Conservation (phyloP, 2,797 vertebrate genomes). For the Chloroceryle inda region DNA sequence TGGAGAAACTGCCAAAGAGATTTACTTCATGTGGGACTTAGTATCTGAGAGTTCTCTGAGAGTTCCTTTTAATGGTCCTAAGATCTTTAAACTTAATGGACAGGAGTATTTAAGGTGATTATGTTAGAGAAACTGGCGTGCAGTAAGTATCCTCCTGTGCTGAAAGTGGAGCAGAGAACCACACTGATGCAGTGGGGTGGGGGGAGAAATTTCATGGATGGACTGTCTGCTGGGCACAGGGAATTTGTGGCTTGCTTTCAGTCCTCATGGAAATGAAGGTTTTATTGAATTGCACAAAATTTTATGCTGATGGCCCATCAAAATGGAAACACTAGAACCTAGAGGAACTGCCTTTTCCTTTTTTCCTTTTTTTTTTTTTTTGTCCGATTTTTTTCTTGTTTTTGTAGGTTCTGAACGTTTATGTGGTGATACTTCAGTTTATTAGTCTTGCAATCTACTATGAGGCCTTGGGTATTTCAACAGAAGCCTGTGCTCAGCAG, state of each 20-base stretch:
- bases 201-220: neutral
- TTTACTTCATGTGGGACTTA: slow-evolving; percentile 14
- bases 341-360: neutral
- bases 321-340: neutral
- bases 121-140: neutral
- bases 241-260: neutral
- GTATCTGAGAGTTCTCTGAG: slow-evolving; percentile 36
- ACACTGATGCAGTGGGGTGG: neutral
- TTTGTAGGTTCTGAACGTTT: neutral
- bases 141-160: slow-evolving; percentile 1
- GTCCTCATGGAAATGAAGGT: neutral
- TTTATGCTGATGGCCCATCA: neutral
- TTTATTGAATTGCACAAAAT: neutral
- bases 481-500: neutral
- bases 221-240: neutral
- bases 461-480: neutral
- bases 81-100: slow-evolving; percentile 57
- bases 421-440: neutral
- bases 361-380: neutral
- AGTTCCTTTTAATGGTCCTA: slow-evolving; percentile 51
- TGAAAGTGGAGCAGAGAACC: neutral
- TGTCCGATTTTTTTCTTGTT: neutral
- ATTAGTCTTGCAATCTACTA: neutral
- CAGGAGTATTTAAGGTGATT: slow-evolving; percentile 39
- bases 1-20: slow-evolving; percentile 35